phyloP scores from a whole-genome alignment of 2,888 invertebrate species.

The Oasisia sp. region DNA sequence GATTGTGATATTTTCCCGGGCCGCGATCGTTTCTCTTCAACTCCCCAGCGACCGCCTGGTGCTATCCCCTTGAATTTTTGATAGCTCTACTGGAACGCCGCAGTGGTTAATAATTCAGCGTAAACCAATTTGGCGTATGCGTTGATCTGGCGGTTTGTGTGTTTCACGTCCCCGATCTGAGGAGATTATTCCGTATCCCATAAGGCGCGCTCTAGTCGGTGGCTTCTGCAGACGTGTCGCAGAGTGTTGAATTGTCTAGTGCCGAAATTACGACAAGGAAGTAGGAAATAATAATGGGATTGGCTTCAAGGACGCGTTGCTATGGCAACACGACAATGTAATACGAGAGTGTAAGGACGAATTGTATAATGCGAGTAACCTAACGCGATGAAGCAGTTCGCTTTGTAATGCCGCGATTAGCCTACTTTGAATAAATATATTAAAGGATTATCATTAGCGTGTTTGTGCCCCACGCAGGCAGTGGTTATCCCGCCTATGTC shows the following conservation, averaged over 20 bases:
- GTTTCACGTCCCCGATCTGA: not conserved
- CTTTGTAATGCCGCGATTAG: not conserved
- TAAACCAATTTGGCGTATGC: not conserved
- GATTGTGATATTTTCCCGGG: not conserved
- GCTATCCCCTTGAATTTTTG: slow-evolving; percentile 1
- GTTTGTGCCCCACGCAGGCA: not conserved
- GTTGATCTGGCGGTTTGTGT: not conserved
- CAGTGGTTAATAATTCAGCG: not conserved
- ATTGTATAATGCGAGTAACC: not conserved
- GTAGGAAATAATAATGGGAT: not conserved
- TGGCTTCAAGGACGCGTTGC: not conserved
- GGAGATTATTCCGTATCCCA: not conserved
- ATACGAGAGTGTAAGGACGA: not conserved
- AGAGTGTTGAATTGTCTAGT: not conserved
- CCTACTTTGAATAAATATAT: slow-evolving; percentile 5
- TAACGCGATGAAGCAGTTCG: not conserved
- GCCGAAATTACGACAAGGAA: not conserved
- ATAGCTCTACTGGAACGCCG: not conserved
- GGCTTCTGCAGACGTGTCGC: not conserved
- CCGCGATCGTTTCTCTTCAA: not conserved
- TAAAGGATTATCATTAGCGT: not conserved
- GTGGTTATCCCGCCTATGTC: not conserved
- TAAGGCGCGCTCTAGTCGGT: not conserved
- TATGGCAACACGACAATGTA: not conserved
- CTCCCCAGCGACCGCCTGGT: not conserved